Evolutionary conservation across 2,797 vertebrate species (phyloP), one percentile per base, ranked within the genome.

Genomic region (Knipowitschia caucasica): DNA sequence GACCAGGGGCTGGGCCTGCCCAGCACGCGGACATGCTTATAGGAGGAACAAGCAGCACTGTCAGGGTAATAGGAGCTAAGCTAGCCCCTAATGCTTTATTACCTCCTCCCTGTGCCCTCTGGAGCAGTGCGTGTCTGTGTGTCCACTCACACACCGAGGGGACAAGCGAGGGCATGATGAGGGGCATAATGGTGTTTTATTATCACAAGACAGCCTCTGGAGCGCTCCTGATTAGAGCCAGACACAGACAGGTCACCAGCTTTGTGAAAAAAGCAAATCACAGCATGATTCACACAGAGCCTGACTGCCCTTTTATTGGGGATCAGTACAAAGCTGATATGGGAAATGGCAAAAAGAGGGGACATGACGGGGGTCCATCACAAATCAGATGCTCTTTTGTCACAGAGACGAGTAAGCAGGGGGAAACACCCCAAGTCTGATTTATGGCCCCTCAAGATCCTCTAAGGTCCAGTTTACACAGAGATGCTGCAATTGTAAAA

Each of bases 171-270:
- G 59, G 76, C 53, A 62, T 70, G 73, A 47, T 53, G 68, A 71
- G 67, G 75, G 62, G 75, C 52, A 43, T 54, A 67, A 21, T 5
- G 3, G 58, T 69, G 71, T 72, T 87, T 86, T 86, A 86, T 86
- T 80, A 72, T 71, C 69, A 64, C 77, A 15, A 71, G 80, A 67
- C 73, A 75, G 66, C 77, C 81, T 84, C 88, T 90, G 88, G 69
- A 71, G 69, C 4, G 75, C 65, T 78, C 75, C 84, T 86, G 90
- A 92, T 91, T 91, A 91, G 85, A 88, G 76, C 56, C 78, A 62
- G 69, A 71, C 81, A 69, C 58, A 67, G 71, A 81, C 54, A 62
- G 75, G 86, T 81, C 80, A 78, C 68, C 77, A 66, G 77, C 67
- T 79, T 73, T 72, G 64, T 76, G 64, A 67, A 73, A 79, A 74